These are phyloP conservation scores for Zonotrichia albicollis DNA, from an alignment of 2,797 vertebrate genomes.

Conservation along the genomic window DNA sequence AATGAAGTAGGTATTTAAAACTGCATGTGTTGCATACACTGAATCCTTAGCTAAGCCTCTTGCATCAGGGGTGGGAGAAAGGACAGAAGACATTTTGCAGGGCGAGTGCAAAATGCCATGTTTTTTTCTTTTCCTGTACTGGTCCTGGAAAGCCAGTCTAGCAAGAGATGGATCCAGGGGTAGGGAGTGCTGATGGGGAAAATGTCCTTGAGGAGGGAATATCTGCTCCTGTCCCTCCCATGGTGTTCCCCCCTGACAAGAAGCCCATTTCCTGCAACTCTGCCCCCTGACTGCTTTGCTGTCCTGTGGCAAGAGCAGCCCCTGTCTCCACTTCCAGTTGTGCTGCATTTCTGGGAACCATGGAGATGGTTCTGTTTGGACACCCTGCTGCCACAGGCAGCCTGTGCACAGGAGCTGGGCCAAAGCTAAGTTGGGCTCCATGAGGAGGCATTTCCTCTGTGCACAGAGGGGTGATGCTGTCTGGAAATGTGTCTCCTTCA, in stretches of 20 bases:
- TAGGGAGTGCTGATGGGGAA: neutral
- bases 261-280: neutral
- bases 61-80: neutral
- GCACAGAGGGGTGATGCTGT: neutral
- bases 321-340: neutral
- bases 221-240: neutral
- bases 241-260: neutral
- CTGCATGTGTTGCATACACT: neutral
- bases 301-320: neutral
- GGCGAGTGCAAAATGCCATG: neutral
- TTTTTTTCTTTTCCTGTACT: neutral
- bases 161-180: neutral
- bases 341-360: neutral
- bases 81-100: constrained; percentile 18
- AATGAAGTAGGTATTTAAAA: constrained; percentile 57
- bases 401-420: neutral
- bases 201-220: neutral
- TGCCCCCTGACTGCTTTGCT: neutral
- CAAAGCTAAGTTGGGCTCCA: neutral
- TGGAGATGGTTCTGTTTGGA: neutral
- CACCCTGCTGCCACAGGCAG: neutral
- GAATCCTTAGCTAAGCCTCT: constrained; percentile 2
- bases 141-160: neutral
- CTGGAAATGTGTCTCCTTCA: neutral
- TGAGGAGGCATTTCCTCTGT: neutral